Evolutionary conservation across 2,113 vertebrate genomes (phyloP), one percentile per base, ranked within the genome.

Genomic region (Solenodon paradoxus): DNA sequence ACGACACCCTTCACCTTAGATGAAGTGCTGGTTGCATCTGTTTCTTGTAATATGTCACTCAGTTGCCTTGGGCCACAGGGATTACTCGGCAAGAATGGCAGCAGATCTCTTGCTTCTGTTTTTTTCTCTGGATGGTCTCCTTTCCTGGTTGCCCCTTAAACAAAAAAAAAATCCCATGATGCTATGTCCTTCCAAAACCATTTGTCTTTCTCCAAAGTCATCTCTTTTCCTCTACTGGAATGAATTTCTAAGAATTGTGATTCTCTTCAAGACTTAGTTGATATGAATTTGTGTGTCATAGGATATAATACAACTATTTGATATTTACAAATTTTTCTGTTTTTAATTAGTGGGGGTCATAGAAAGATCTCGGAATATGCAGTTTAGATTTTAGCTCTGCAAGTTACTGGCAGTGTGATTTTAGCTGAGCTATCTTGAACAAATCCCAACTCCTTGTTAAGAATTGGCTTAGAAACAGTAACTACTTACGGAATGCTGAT

Each of bases 221-320:
- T 71, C 51, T 90, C n/a, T 94, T 88, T 92, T 81, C 17, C 71
- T 87, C 26, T 57, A 83, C 24, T 32, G 40, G 89, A 92, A 78
- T 87, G 38, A 75, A n/a, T 61, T 86, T 93, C 26, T 51, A 3
- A 0, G 28, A 81, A 79, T 59, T 49, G 3, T n/a, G 49, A 85
- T 85, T 88, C 30, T 95, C n/a, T 55, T 90, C 11, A 55, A 55
- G 16, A 38, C 30, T 87, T 93, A 80, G 12, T 72, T 92, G 64
- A 85, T 92, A 35, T 15, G 66, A 47, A 69, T 75, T 84, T 80
- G 47, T 40, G 12, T 59, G 16, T 55, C 66, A 57, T 64, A 49
- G 28, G 80, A 45, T 57, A 51, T 19, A 47, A 22, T 66, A 28
- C 2, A 57, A 84, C 61, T 91, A 53, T 84, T 83, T 77, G 68